Evolutionary conservation across 1,140 invertebrate species (phyloP), one percentile per base, ranked within the genome.

Genomic region (Camponotus pennsylvanicus): DNA sequence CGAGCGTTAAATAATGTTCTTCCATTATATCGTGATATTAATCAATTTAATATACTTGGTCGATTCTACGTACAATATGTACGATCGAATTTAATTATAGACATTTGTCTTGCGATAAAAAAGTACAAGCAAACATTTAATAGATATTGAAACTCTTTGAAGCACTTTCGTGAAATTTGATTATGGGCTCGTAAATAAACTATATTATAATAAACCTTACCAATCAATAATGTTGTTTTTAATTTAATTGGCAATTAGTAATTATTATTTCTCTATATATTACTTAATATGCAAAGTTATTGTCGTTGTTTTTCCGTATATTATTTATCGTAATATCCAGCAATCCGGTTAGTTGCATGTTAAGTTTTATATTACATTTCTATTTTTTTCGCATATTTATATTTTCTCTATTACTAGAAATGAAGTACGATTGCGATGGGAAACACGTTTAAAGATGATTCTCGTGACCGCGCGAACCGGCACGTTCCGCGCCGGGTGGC

Each of bases 401-500:
- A 0, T 2, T 21, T 55, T 63, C 52, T 42, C 57, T 32, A 11
- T 73, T 8, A n/a, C 37, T 18, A 66, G n/a, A 49, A 75, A 18
- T 63, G 15, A 40, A 70, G 32, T 32, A 67, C 37, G 45, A 64
- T 83, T 40, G 79, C 61, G 79, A 67, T 69, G 76, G 84, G 87
- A 90, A 86, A 90, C 64, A 70, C 78, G 83, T 75, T 88, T 89
- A 80, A 75, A 73, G 83, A 91, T 89, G 90, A 91, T 86, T 69
- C 71, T 89, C 70, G 66, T 55, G 87, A 82, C 49, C 80, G 79
- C 85, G 77, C 71, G 84, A 69, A 66, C 71, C 64, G 85, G 85
- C 88, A 89, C 75, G 89, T 87, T 83, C 64, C 34, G 85, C 67
- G 70, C 63, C 86, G 57, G 73, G 64, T 63, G 80, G 73, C 83